These are phyloP conservation scores for Microctenopoma steveboyesi DNA, from an alignment of 2,797 vertebrate species.

Conservation along the genomic window DNA sequence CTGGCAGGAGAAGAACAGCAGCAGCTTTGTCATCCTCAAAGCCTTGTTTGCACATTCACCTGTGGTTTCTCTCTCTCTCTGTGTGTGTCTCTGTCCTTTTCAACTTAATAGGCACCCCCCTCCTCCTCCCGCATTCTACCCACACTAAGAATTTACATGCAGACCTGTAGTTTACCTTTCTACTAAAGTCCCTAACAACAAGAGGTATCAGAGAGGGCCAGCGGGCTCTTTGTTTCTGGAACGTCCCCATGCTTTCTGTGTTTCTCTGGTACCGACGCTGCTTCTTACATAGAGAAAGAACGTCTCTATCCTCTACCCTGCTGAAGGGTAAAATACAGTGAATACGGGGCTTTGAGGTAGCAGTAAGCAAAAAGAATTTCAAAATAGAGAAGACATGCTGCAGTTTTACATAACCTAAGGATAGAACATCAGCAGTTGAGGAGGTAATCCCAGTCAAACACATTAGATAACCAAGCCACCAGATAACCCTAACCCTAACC, in stretches of 20 bases:
- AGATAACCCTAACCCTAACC: neutral
- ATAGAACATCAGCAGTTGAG: constrained; percentile 49
- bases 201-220: constrained; percentile 4
- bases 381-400: constrained; percentile 43
- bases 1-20: neutral
- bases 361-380: constrained; percentile 13
- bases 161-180: constrained; percentile 28
- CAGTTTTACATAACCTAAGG: constrained; percentile 39
- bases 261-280: constrained; percentile 36
- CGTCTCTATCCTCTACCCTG: constrained; percentile 10
- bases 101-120: constrained; percentile 30
- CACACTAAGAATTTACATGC: constrained; percentile 18
- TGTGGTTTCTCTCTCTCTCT: constrained; percentile 8
- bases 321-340: too few species aligned
- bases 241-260: constrained; percentile 34
- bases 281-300: constrained; percentile 54
- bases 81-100: constrained; percentile 28
- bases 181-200: constrained; percentile 37
- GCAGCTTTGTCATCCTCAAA: constrained; percentile 29
- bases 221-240: constrained; percentile 26
- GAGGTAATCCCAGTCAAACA: constrained; percentile 58
- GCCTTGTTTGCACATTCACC: constrained; percentile 39
- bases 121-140: constrained; percentile 14
- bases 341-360: constrained; percentile 7
- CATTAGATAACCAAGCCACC: constrained; percentile 55